Evolutionary conservation across 2,888 invertebrate species (phyloP).

Genomic region (Sycophila texana): DNA sequence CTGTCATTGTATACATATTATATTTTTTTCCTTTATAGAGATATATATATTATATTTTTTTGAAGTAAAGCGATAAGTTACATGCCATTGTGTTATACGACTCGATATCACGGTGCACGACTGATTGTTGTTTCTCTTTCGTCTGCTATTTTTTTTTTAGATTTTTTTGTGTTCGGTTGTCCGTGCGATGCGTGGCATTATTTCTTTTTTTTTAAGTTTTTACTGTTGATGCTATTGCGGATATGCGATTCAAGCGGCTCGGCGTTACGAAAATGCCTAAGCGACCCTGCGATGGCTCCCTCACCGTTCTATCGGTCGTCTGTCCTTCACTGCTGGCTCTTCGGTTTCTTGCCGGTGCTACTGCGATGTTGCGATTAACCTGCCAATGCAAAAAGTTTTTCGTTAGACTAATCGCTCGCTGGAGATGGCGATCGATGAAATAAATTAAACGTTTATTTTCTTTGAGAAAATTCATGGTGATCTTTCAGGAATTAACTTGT

Average conservation of each 20-base stretch:
- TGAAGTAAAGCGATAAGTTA: slow-evolving; percentile 55
- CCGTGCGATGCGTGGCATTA: neutral
- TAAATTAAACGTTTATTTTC: too few species aligned
- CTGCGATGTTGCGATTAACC: slow-evolving; percentile 41
- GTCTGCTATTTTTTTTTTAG: slow-evolving; percentile 3
- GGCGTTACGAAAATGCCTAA: neutral
- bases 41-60: slow-evolving; percentile 29
- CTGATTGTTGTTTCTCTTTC: neutral
- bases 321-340: slow-evolving; percentile 17
- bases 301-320: slow-evolving; percentile 18
- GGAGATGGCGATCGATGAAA: too few species aligned
- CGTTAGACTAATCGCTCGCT: too few species aligned
- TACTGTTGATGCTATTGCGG: neutral
- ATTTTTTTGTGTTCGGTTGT: slow-evolving; percentile 3
- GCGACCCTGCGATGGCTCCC: slow-evolving; percentile 2
- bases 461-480: too few species aligned
- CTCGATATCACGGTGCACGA: slow-evolving; percentile 23
- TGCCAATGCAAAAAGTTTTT: slow-evolving; percentile 5
- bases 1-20: slow-evolving; percentile 7
- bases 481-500: too few species aligned
- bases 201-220: neutral
- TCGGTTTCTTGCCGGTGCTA: slow-evolving; percentile 5
- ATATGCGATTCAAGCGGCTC: neutral
- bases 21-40: slow-evolving; percentile 35
- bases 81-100: slow-evolving; percentile 48